Evolutionary conservation across 2,113 vertebrate genomes (phyloP).

Genomic region (Phalacrocorax brasilianus): DNA sequence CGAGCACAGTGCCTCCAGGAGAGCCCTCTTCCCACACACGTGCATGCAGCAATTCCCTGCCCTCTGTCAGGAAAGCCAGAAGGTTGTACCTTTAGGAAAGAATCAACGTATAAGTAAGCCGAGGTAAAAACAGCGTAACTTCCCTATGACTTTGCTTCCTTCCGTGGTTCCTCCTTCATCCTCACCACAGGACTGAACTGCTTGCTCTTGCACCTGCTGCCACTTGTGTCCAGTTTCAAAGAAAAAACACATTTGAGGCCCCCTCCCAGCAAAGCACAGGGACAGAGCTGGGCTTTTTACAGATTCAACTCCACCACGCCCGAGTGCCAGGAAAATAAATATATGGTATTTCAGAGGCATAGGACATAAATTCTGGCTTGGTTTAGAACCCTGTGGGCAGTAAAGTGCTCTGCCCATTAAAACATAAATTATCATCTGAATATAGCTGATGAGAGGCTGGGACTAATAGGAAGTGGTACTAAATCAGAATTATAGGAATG

Average conservation of each 20-base stretch:
- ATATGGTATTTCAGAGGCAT: neutral
- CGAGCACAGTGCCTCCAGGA: neutral
- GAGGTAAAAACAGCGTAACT: neutral
- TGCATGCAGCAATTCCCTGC: neutral
- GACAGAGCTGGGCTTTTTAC: conserved; percentile 33
- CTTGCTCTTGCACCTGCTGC: neutral
- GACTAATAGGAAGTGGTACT: conserved; percentile 17
- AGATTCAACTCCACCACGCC: conserved; percentile 21
- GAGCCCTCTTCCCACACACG: neutral
- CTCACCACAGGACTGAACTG: neutral
- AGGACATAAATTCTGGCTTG: neutral
- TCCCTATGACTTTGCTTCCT: fast-evolving
- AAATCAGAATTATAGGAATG: conserved; percentile 20
- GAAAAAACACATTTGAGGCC: fast-evolving
- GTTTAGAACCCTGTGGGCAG: conserved; percentile 36
- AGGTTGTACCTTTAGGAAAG: neutral
- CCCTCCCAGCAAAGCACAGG: neutral
- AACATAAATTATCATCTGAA: conserved; percentile 42
- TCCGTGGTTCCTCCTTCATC: neutral
- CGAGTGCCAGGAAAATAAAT: conserved; percentile 50
- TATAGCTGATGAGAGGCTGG: conserved; percentile 5
- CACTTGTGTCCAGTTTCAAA: neutral
- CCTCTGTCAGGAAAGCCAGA: neutral
- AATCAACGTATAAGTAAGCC: neutral
- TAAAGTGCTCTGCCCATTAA: conserved; percentile 27